A percentile compares a stretch with the other conserved stretches of the same genome.
Conservation (phyloP, 2,888 invertebrate species). For the Hanleya hanleyi region DNA sequence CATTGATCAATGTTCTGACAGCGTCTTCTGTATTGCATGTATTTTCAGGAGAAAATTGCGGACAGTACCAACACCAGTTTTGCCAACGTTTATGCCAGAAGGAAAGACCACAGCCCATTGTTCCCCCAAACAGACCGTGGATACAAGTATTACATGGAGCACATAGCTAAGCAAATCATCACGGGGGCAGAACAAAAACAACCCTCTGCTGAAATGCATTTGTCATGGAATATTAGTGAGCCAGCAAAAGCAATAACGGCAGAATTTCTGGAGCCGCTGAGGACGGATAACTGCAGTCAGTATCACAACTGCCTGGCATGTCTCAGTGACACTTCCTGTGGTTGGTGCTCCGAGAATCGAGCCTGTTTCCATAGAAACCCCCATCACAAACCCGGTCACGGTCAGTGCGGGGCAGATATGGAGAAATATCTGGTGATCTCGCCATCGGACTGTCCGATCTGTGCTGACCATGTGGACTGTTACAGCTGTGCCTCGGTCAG, state of each 20-base stretch:
- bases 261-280: constrained; percentile 85
- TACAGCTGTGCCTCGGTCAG: constrained; percentile 85
- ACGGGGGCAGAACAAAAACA: background rate
- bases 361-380: background rate
- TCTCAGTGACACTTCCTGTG: constrained; percentile 89
- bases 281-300: constrained; percentile 79
- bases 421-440: constrained; percentile 78
- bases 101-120: constrained; percentile 39
- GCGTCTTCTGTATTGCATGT: no score
- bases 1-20: no score
- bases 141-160: constrained; percentile 61
- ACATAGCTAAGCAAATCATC: constrained; percentile 34
- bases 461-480: constrained; percentile 92
- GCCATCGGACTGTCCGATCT: constrained; percentile 88
- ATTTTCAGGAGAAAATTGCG: no score
- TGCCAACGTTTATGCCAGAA: no score
- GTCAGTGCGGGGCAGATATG: background rate
- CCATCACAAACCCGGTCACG: background rate
- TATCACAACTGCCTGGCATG: constrained; percentile 91
- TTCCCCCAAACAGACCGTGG: constrained; percentile 58
- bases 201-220: background rate
- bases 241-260: constrained; percentile 47
- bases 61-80: no score
- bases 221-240: background rate
- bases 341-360: constrained; percentile 82